These are phyloP conservation scores for Hippocampus abdominalis DNA, from an alignment of 2,113 vertebrate species.

Conservation along the genomic window DNA sequence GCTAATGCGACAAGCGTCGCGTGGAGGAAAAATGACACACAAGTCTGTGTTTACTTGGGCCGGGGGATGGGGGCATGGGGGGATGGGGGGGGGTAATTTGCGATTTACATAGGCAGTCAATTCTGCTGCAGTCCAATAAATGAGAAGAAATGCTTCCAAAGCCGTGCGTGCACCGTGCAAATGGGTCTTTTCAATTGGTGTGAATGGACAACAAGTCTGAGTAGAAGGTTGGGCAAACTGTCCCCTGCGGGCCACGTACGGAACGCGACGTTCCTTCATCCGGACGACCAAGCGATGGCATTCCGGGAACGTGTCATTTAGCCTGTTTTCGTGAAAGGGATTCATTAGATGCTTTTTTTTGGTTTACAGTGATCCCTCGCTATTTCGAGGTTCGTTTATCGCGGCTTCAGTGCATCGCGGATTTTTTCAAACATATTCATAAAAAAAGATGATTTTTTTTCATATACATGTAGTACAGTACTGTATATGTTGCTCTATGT, in stretches of 20 bases:
- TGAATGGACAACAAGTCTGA: background rate
- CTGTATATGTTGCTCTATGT: too few species aligned
- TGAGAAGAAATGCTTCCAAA: constrained; percentile 26
- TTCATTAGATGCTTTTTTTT: too few species aligned
- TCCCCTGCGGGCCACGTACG: background rate
- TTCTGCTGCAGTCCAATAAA: constrained; percentile 23
- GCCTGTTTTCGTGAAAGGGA: too few species aligned
- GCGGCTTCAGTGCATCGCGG: too few species aligned
- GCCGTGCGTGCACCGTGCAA: constrained; percentile 24
- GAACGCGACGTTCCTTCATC: background rate
- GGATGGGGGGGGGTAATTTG: constrained; percentile 1
- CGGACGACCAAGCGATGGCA: too few species aligned
- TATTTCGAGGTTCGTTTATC: too few species aligned
- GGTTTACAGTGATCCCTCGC: too few species aligned
- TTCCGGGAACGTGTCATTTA: too few species aligned
- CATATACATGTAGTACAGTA: too few species aligned
- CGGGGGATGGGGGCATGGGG: background rate
- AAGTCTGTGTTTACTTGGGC: constrained; percentile 13
- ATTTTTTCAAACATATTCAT: too few species aligned
- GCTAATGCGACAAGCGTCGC: constrained; percentile 45
- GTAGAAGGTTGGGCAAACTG: background rate
- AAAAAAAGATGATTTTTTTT: too few species aligned
- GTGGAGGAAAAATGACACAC: constrained; percentile 4
- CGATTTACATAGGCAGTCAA: constrained; percentile 12
- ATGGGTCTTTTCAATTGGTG: background rate